Evolutionary conservation across 1,140 invertebrate species (phyloP).

Genomic region (Caerostris extrusa): DNA sequence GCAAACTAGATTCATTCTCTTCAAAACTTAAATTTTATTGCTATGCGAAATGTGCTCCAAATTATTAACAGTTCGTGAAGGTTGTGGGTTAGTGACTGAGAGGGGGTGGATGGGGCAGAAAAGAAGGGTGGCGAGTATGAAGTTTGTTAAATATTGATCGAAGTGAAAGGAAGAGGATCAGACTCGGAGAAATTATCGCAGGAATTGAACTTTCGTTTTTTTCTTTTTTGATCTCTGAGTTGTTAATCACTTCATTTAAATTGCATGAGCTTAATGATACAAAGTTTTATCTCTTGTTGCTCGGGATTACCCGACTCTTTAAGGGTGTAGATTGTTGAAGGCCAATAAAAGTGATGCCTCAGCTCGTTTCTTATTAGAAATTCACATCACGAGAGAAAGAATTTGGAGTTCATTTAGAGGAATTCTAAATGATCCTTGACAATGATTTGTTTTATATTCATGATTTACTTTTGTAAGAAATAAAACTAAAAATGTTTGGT

Average conservation of each 20-base stretch:
- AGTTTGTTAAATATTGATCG: slow-evolving; percentile 37
- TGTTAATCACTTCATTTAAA: slow-evolving; percentile 67
- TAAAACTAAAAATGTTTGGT: not conserved
- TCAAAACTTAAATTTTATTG: slow-evolving; percentile 53
- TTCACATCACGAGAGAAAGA: not conserved
- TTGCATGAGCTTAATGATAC: slow-evolving; percentile 57
- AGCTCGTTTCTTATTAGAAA: slow-evolving; percentile 18
- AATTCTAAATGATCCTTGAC: not conserved
- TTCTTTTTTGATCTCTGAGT: not conserved
- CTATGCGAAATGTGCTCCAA: slow-evolving; percentile 32
- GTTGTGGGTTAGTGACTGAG: not conserved
- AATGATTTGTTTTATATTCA: slow-evolving; percentile 27
- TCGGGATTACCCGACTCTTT: not conserved
- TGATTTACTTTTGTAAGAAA: not conserved
- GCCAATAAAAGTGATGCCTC: not conserved
- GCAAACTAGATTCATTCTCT: slow-evolving; percentile 45
- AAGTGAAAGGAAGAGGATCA: slow-evolving; percentile 25
- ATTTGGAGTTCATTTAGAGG: slow-evolving; percentile 30
- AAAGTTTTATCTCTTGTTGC: slow-evolving; percentile 53
- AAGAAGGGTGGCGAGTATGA: slow-evolving; percentile 25
- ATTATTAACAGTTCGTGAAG: slow-evolving; percentile 52
- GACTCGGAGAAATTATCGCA: slow-evolving; percentile 26
- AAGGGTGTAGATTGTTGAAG: slow-evolving; percentile 1
- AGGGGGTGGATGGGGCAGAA: too few relatives aligned
- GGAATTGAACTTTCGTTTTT: slow-evolving; percentile 45